Evolutionary conservation across 2,888 invertebrate species (phyloP).

Genomic region (Eilema griseolum): DNA sequence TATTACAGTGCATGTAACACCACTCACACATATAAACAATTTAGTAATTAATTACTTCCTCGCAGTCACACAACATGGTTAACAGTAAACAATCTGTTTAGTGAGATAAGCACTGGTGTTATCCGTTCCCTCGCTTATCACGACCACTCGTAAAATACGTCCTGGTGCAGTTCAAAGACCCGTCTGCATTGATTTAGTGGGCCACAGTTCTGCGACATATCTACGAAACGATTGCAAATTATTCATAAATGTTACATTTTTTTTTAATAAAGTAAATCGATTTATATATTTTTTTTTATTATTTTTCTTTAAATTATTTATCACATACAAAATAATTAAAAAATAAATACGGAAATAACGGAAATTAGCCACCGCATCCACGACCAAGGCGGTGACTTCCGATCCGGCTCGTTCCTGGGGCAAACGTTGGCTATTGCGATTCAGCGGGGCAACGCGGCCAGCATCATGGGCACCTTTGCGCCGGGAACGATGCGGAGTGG

Average conservation of each 20-base stretch:
- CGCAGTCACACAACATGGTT: constrained; percentile 8
- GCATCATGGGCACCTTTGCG: too few species aligned
- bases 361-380: too few species aligned
- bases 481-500: too few species aligned
- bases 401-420: too few species aligned
- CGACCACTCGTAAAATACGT: constrained; percentile 39
- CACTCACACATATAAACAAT: constrained; percentile 1
- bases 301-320: too few species aligned
- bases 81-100: constrained; percentile 26
- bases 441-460: too few species aligned
- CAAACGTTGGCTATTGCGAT: too few species aligned
- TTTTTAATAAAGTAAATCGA: too few species aligned
- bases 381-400: too few species aligned
- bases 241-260: not conserved
- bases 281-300: too few species aligned
- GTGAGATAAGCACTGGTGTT: constrained; percentile 27
- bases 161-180: constrained; percentile 32
- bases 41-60: constrained; percentile 22
- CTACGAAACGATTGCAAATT: not conserved
- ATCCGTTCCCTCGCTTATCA: constrained; percentile 53
- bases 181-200: constrained; percentile 15
- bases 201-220: not conserved
- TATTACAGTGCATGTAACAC: not conserved
- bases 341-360: too few species aligned
- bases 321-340: too few species aligned